These are phyloP conservation scores for Eledona agricola DNA, from an alignment of 2,888 invertebrate species.

Conservation along the genomic window DNA sequence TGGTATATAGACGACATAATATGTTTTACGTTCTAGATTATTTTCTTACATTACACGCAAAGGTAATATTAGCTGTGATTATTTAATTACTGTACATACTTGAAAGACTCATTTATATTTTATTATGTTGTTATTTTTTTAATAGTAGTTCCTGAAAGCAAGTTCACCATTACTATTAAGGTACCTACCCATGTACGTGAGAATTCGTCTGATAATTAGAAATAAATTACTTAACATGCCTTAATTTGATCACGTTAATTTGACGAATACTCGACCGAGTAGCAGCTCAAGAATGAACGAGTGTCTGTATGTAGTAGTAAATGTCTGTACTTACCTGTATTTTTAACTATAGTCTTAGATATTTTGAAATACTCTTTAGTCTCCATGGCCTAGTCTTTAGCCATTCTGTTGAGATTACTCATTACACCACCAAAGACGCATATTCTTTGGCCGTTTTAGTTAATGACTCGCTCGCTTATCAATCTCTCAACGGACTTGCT, in stretches of 20 bases:
- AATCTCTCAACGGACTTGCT: conserved; percentile 45
- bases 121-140: conserved; percentile 49
- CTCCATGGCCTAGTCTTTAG: conserved; percentile 53
- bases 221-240: conserved; percentile 43
- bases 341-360: conserved; percentile 42
- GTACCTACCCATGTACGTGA: conserved; percentile 37
- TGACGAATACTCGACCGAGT: conserved; percentile 34
- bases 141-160: conserved; percentile 56
- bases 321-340: conserved; percentile 48
- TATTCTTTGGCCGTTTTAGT: conserved; percentile 25
- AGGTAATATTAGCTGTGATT: conserved; percentile 56
- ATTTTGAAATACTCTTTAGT: conserved; percentile 48
- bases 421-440: conserved; percentile 22
- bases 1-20: too few relatives aligned
- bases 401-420: conserved; percentile 47
- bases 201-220: conserved; percentile 36
- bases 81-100: conserved; percentile 54
- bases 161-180: conserved; percentile 57
- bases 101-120: conserved; percentile 53
- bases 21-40: conserved; percentile 39
- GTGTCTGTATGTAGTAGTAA: conserved; percentile 44
- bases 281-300: conserved; percentile 50
- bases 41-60: conserved; percentile 36
- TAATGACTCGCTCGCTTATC: conserved; percentile 15
- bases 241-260: conserved; percentile 41